These are phyloP conservation scores for Pantherophis alleghaniensis DNA, from an alignment of 2,797 vertebrate species.

Conservation along the genomic window DNA sequence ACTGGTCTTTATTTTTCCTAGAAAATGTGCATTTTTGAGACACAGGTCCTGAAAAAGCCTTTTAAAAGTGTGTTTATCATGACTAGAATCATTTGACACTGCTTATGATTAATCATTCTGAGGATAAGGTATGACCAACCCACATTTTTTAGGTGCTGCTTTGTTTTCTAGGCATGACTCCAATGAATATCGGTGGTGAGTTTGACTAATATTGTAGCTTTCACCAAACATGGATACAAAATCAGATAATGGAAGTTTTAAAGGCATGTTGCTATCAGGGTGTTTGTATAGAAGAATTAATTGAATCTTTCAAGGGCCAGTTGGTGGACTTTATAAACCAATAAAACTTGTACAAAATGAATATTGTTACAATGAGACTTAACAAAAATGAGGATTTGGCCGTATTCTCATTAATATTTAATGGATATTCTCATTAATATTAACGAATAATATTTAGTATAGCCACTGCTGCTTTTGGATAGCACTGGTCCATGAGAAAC, in stretches of 20 bases:
- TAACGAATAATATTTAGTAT: not conserved
- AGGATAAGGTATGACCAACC: not conserved
- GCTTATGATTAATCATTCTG: not conserved
- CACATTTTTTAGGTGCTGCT: not conserved
- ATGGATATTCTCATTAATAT: no score
- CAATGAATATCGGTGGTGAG: not conserved
- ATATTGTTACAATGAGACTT: not conserved
- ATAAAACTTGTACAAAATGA: not conserved
- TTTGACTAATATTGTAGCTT: not conserved
- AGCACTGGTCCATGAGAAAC: not conserved
- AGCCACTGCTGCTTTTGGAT: not conserved
- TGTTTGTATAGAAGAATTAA: not conserved
- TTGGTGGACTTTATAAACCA: not conserved
- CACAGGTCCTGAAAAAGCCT: not conserved
- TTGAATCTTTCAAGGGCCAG: not conserved
- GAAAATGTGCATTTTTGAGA: not conserved
- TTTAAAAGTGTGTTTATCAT: not conserved
- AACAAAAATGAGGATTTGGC: not conserved
- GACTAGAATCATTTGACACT: not conserved
- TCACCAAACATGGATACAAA: not conserved
- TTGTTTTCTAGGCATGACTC: not conserved
- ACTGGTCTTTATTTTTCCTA: not conserved
- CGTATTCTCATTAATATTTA: not conserved
- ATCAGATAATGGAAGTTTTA: not conserved
- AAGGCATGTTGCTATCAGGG: not conserved